Evolutionary conservation across 2,888 invertebrate species (phyloP), one percentile per base, ranked within the genome.

Genomic region (Hypercompe scribonia): DNA sequence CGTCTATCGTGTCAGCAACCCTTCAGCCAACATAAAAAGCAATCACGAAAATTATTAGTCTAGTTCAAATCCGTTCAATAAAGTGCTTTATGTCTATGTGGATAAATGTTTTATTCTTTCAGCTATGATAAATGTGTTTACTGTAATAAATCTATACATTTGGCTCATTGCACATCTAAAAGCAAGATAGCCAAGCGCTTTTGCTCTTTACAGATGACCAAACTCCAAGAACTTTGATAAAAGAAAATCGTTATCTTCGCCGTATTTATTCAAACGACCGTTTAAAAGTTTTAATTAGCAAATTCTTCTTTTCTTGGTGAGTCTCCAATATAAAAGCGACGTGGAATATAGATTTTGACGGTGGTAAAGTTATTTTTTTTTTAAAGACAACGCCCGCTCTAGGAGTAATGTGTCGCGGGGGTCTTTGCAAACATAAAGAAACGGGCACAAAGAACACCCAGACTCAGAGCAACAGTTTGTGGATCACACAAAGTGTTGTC

Each of bases 241-340:
- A 72, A 70, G 42, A 61, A 67, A 68, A 69, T 71, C 50, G 46
- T 54, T 54, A 63, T 76, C 67, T 70, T 70, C 64, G 39, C 24
- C 67, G 63, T 73, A 76, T 75, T 79, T 73, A 75, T 70, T 75
- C 67, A 74, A 77, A 75, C 68, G 70, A 58, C 74, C 69, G 34
- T 68, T 69, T 66, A 68, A 79, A 61, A 78, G 70, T 81, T 81
- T 80, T 77, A 78, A 81, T 81, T 80, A 81, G 77, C 70, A 73
- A 74, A 77, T 79, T 79, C 75, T 78, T 78, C 39, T 70, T 67
- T 72, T 61, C 31, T 31, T 61, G 36, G 34, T 33, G 39, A 15
- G 39, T 31, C 28, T 33, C 10, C 34, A 74, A 73, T 68, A 66
- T 70, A 73, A 18, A 46, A 75, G 69, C 65, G 64, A 18, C 0